Base-by-base conservation (phyloP, 23 tunicate species). In the Halocynthia roretzi region DNA sequence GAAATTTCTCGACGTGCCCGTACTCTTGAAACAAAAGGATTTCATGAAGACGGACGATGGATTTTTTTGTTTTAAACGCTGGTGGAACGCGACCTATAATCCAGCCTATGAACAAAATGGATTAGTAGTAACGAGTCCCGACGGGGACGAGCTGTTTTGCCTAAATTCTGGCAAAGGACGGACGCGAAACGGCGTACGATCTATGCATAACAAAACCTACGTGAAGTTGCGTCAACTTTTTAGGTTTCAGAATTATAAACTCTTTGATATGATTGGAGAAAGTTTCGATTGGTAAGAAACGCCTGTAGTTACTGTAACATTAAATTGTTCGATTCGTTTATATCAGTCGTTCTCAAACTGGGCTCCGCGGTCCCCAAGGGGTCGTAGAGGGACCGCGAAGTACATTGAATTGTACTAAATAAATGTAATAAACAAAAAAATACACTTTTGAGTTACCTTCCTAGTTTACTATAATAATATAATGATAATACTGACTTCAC, bases 51-150 rank as follows among this genome's bases (percentile, higher is more conserved):
- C 78, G 14, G 50, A 54, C 6, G 56, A 56, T 74, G 78, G 78
- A 18, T 74, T 74, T 52, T 74, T 54, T 54, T 74, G 78, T 74
- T 54, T 74, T 5, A 74, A 74, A 54, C 55, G 56, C 15, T 74
- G 78, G 78, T 74, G 78, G 78, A 22, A 49, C n/a, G 17, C 55
- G 19, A 18, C 19, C 8, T 53, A 52, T 48, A 53, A 74, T 18
- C n/a, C 40, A 71, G 18, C 11, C 10, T 12, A 8, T 14, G 52
- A 53, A 14, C 14, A 53, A 52, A 54, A 40, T 53, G 78, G 56
- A 14, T 4, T 21, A 14, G 17, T 10, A 10, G 11, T 71, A 17
- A 14, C 60, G 60, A n/a, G 5, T 22, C 10, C 55, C 8, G 31
- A 52, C 56, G 63, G 56, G 10, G 22, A 56, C 19, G 31, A 52